Base-by-base conservation (phyloP, 1,140 invertebrate species). In the Reticulitermes speratus region DNA sequence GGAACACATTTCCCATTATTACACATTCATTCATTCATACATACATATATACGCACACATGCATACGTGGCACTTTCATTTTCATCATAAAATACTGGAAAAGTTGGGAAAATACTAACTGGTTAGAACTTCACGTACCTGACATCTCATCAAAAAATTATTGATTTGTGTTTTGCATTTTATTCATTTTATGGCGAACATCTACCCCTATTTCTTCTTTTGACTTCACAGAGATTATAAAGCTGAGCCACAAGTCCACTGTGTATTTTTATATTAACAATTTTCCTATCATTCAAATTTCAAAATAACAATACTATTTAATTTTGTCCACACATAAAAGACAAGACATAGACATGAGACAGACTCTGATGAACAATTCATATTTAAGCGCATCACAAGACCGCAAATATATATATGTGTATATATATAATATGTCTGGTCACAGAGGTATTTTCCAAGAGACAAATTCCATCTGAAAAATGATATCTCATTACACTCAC, bases 1-100 rank as follows among this genome's bases (percentile, higher is more conserved):
- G 38, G 38, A 38, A 38, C 38, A 38, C 38, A 38, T 38, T 38
- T 38, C 38, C 38, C 44, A 16, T 16, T 84, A n/a, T 52, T 85
- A 85, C 30, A 83, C 44, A 83, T 83, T 83, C 8, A 19, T 25
- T 83, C 82, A 19, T 38, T 38, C 38, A 82, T 83, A 65, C 81
- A 19, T 8, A 21, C 65, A 2, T 55, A 81, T 32, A 65, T 65
- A 83, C 44, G 83, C 44, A 19, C 59, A 82, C 38, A 86, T 38
- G 84, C 38, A 83, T 44, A 83, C 84, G 86, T 86, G 86, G 86
- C 86, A 86, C 86, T 86, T 86, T 32, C 65, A 75, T 75, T 86
- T 86, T 84, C 48, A 84, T 86, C 82, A 86, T 86, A 86, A 86
- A 86, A 86, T 86, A 86, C 86, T 86, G 86, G 86, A 84, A 86